A percentile compares a stretch with the other conserved stretches of the same genome.
Conservation (phyloP, 2,888 invertebrate genomes). For the Ectropis crepuscularia region DNA sequence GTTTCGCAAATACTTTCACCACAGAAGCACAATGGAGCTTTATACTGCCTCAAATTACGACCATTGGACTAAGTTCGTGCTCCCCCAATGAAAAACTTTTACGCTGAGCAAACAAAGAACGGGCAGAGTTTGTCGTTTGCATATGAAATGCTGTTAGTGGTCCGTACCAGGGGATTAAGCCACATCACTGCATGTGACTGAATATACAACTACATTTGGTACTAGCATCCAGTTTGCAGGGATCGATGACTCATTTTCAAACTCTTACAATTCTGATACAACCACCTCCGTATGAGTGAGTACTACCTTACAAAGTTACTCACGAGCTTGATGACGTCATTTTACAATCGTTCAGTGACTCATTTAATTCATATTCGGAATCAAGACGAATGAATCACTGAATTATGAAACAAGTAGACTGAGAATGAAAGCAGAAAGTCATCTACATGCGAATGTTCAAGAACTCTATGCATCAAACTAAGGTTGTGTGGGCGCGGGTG, state of each 20-base stretch:
- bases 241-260: conserved; percentile 59
- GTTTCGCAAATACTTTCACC: conserved; percentile 16
- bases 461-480: conserved; percentile 28
- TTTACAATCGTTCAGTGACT: conserved; percentile 59
- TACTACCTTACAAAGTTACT: conserved; percentile 53
- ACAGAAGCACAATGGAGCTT: conserved; percentile 43
- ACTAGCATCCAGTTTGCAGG: conserved; percentile 43
- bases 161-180: conserved; percentile 54
- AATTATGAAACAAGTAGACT: conserved; percentile 12
- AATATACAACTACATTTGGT: conserved; percentile 26
- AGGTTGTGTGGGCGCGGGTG: conserved; percentile 44
- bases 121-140: conserved; percentile 61
- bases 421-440: conserved; percentile 1
- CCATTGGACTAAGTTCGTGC: conserved; percentile 51
- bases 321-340: conserved; percentile 66
- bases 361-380: conserved; percentile 50
- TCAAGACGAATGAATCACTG: conserved; percentile 59
- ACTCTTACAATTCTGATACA: conserved; percentile 48
- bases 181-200: conserved; percentile 40
- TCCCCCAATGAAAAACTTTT: conserved; percentile 60
- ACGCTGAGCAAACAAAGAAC: conserved; percentile 60
- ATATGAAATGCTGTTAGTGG: conserved; percentile 66
- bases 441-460: conserved; percentile 14
- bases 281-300: conserved; percentile 36
- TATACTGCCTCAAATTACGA: conserved; percentile 51